Percentiles rank a stretch among this genome's conserved stretches.
Evolutionary conservation across 1,140 invertebrate genomes (phyloP).

Genomic region (Elysia chlorotica): DNA sequence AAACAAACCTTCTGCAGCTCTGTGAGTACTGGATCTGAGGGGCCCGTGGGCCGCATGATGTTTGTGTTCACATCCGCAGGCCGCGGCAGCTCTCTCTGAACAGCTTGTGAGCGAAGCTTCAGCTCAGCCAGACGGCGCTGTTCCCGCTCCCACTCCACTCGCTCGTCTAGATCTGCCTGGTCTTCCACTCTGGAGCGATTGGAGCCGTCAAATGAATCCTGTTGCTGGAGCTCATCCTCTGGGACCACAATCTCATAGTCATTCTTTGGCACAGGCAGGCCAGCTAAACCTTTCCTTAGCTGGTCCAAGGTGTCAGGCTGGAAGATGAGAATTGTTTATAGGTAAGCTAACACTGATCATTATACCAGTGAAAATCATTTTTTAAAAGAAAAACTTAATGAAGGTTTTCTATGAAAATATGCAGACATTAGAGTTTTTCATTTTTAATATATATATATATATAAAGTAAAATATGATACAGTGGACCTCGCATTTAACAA

Average conservation of each 20-base stretch:
- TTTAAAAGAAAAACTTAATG: no score
- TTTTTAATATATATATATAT: no score
- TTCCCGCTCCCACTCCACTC: conserved; percentile 67
- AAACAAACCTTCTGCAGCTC: conserved; percentile 84
- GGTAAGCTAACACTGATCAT: no score
- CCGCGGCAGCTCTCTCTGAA: conserved; percentile 87
- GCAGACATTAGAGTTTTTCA: no score
- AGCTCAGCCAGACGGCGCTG: conserved; percentile 72
- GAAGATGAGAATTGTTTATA: conserved; percentile 8
- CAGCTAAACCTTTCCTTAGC: conserved; percentile 75
- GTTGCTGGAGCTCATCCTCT: conserved; percentile 72
- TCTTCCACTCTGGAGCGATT: conserved; percentile 40
- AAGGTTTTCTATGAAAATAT: no score
- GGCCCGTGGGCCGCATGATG: conserved; percentile 75
- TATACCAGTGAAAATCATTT: no score
- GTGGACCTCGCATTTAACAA: no score
- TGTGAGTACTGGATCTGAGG: conserved; percentile 74
- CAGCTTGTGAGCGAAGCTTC: conserved; percentile 81
- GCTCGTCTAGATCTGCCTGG: conserved; percentile 86
- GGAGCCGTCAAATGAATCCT: conserved; percentile 55
- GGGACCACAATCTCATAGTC: conserved; percentile 99
- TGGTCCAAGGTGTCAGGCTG: conserved; percentile 66
- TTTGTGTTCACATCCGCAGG: conserved; percentile 83
- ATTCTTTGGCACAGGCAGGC: conserved; percentile 88
- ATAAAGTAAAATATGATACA: no score